These are phyloP conservation scores for Fregetta grallaria DNA, from an alignment of 2,113 vertebrate species.

Conservation along the genomic window DNA sequence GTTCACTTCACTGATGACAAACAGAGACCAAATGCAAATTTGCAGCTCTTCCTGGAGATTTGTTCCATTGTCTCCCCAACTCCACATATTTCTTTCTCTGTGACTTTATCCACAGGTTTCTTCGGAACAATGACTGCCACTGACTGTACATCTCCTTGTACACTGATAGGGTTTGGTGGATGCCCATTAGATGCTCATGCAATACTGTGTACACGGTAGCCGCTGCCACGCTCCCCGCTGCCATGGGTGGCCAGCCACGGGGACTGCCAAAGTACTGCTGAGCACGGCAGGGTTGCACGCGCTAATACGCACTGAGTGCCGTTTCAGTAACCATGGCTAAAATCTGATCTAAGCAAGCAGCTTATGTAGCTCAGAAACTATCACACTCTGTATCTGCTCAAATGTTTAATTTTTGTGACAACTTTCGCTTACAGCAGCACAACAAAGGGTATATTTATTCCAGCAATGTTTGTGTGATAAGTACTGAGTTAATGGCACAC, in stretches of 20 bases:
- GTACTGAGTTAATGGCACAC: constrained; percentile 36
- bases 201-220: rapidly evolving
- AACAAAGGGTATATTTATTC: not conserved
- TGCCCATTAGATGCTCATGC: not conserved
- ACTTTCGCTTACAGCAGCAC: not conserved
- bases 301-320: not conserved
- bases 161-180: rapidly evolving
- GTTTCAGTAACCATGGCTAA: not conserved
- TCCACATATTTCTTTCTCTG: not conserved
- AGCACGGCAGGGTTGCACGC: not conserved
- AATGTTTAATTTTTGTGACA: not conserved
- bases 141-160: not conserved
- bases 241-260: not conserved
- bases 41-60: not conserved
- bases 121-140: not conserved
- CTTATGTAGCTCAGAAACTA: not conserved
- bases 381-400: not conserved
- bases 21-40: not conserved
- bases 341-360: not conserved
- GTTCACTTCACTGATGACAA: not conserved
- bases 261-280: not conserved
- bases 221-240: rapidly evolving
- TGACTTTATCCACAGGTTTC: not conserved
- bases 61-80: not conserved
- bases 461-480: not conserved